Percentiles rank a stretch among this genome's conserved stretches.
phyloP scores from a whole-genome alignment of 2,797 vertebrate species.

The Spea hammondii region DNA sequence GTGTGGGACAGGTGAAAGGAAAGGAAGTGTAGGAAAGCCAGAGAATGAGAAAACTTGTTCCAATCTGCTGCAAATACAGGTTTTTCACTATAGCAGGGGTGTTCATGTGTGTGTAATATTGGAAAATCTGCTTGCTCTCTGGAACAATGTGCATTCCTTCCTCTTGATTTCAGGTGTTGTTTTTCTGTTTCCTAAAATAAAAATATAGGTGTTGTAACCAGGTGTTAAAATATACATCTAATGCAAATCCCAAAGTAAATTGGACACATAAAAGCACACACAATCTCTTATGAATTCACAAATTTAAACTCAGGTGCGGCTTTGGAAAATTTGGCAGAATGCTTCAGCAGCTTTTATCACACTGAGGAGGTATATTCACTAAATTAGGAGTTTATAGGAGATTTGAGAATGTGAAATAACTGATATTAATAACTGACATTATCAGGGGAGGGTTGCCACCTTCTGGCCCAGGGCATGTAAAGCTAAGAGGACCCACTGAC shows the following conservation, averaged over 20 bases:
- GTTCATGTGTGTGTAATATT: conserved; percentile 18
- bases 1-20: conserved; percentile 4
- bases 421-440: too few relatives aligned
- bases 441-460: too few relatives aligned
- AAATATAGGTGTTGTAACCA: background rate
- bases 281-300: too few relatives aligned
- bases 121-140: conserved; percentile 6
- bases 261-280: background rate
- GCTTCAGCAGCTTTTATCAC: too few relatives aligned
- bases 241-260: background rate
- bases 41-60: conserved; percentile 24
- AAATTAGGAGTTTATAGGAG: too few relatives aligned
- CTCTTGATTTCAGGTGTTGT: conserved; percentile 24
- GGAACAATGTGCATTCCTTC: conserved; percentile 15
- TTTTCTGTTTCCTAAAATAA: conserved; percentile 42
- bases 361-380: too few relatives aligned
- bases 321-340: too few relatives aligned
- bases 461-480: too few relatives aligned
- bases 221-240: background rate
- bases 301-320: too few relatives aligned
- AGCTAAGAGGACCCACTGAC: too few relatives aligned
- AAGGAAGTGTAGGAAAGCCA: conserved; percentile 1
- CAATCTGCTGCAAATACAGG: conserved; percentile 26
- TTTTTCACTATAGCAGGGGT: conserved; percentile 3
- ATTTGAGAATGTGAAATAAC: too few relatives aligned